phyloP scores from a whole-genome alignment of 2,113 vertebrate genomes.

The Rhynchomys soricoides region DNA sequence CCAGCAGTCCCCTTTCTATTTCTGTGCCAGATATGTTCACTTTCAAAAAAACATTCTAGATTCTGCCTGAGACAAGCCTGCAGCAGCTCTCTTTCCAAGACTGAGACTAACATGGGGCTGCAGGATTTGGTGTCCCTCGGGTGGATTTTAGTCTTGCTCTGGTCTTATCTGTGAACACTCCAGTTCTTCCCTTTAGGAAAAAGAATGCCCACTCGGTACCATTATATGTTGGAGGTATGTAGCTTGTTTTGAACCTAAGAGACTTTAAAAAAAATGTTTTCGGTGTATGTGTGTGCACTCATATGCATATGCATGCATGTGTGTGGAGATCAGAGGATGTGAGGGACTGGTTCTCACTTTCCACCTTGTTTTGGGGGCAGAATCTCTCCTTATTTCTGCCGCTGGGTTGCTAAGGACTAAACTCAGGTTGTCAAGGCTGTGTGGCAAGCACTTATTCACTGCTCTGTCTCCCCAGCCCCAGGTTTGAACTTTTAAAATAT shows the following conservation, averaged over 20 bases:
- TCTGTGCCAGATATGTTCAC: background rate
- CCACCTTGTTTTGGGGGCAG: background rate
- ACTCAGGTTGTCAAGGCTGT: background rate
- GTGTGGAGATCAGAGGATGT: background rate
- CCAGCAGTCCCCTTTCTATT: background rate
- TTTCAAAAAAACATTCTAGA: background rate
- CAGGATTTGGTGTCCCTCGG: background rate
- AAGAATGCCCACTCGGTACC: background rate
- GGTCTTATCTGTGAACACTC: background rate
- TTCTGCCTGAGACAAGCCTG: background rate
- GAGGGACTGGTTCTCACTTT: background rate
- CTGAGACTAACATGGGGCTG: background rate
- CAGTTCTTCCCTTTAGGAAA: background rate
- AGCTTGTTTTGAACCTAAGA: background rate
- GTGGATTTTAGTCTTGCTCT: background rate
- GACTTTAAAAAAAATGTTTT: background rate
- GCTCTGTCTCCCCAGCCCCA: background rate
- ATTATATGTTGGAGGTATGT: background rate
- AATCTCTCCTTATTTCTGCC: background rate
- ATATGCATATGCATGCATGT: fast-evolving
- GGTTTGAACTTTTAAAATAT: background rate
- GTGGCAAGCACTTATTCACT: background rate
- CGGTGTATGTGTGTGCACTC: background rate
- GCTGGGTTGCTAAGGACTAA: background rate
- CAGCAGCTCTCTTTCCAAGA: background rate